These are phyloP conservation scores for Tokudaia tokunoshimensis DNA, from an alignment of 2,797 vertebrate genomes.

Conservation along the genomic window DNA sequence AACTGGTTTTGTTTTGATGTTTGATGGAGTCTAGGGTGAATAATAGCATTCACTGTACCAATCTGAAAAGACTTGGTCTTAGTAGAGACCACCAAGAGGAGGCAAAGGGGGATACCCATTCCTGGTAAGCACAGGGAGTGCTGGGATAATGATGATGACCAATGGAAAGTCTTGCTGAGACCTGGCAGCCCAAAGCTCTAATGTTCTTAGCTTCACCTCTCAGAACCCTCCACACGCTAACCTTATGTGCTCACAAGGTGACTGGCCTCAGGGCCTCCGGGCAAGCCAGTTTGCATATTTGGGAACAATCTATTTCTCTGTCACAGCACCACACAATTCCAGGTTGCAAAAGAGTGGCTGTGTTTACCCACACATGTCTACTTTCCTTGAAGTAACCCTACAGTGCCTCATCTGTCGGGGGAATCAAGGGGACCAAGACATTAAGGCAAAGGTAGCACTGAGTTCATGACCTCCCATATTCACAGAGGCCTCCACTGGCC, in stretches of 20 bases:
- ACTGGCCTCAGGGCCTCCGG: neutral
- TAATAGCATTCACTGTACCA: neutral
- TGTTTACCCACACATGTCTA: neutral
- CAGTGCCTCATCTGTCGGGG: neutral
- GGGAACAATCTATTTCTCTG: neutral
- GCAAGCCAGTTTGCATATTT: neutral
- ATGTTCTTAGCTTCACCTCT: neutral
- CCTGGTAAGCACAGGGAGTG: fast-evolving
- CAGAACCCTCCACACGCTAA: neutral
- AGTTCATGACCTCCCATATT: neutral
- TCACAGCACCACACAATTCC: neutral
- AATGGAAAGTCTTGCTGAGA: neutral
- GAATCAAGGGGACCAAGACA: neutral
- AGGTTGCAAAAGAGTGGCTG: neutral
- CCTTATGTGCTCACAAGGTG: neutral
- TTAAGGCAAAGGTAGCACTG: neutral
- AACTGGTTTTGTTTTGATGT: neutral
- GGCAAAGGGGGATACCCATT: neutral
- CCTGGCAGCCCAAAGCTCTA: neutral
- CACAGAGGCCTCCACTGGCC: neutral
- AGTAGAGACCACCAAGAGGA: neutral
- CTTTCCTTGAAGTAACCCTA: neutral
- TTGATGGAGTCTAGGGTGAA: neutral
- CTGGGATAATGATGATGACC: neutral
- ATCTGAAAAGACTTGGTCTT: neutral